These are phyloP conservation scores for Stenoptilia bipunctidactyla DNA, from an alignment of 2,888 invertebrate species.

Conservation along the genomic window DNA sequence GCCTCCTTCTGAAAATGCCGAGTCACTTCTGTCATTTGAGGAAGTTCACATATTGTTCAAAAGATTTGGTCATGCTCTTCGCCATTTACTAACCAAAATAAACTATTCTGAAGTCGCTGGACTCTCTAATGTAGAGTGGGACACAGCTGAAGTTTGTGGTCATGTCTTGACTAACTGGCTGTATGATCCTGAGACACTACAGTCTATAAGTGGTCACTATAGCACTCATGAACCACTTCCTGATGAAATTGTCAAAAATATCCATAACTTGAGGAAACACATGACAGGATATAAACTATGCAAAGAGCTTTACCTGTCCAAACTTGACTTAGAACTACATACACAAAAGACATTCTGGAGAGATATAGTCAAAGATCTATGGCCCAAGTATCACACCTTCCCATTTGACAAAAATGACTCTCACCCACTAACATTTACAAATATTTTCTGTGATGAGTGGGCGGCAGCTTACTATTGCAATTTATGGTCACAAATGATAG, in stretches of 20 bases:
- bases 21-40: constrained; percentile 79
- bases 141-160: constrained; percentile 87
- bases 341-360: constrained; percentile 85
- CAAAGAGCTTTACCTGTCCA: constrained; percentile 83
- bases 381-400: constrained; percentile 85
- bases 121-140: constrained; percentile 92
- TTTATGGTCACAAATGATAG: constrained; percentile 90
- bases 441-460: constrained; percentile 87
- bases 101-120: constrained; percentile 89
- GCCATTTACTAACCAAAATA: constrained; percentile 86
- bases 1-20: constrained; percentile 73
- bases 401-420: constrained; percentile 83
- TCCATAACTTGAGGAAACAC: constrained; percentile 76
- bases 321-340: constrained; percentile 87
- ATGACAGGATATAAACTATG: constrained; percentile 86
- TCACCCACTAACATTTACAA: constrained; percentile 87
- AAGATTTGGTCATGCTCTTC: constrained; percentile 89
- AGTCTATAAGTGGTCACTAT: constrained; percentile 80
- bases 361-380: constrained; percentile 80
- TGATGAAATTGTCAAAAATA: constrained; percentile 72
- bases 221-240: constrained; percentile 80
- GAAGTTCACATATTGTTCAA: constrained; percentile 84
- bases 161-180: constrained; percentile 88
- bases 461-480: constrained; percentile 88
- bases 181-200: constrained; percentile 72